Evolutionary conservation across 2,888 invertebrate species (phyloP), one percentile per base, ranked within the genome.

Genomic region (Xylota segnis): DNA sequence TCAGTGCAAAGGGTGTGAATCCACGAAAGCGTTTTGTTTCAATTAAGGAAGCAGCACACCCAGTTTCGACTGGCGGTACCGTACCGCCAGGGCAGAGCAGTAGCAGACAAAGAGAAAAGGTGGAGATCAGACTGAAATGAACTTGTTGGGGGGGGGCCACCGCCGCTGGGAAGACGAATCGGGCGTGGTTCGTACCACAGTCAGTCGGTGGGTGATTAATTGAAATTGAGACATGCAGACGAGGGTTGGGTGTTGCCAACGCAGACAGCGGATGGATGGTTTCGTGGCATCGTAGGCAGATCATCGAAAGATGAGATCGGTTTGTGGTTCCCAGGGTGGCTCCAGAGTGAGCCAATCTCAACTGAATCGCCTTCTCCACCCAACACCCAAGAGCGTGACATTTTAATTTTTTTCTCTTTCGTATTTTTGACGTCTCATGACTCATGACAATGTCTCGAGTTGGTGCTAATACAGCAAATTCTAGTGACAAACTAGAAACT

Each of bases 1-100:
- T 71, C 84, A 59, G 58, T 66, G 43, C 16, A 18, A 82, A 72
- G 82, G 86, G 86, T 86, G 86, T 86, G 86, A 82, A 68, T 72
- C 37, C 52, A 74, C 65, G 72, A 86, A 82, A 81, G 58, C 40
- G 82, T 82, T 82, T 76, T 86, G 86, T 82, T 86, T 86, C 86
- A 86, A 82, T 86, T 86, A 86, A 86, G 86, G 86, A 76, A 86
- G 72, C 82, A 86, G 56, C 86, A 72, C 86, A 82, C 86, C 86
- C 76, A 72, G 76, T 54, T 82, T 61, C 76, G 43, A 5, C 43
- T 56, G 59, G 65, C 71, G 70, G 56, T 29, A 14, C 58, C 47
- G 6, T 32, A 45, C 50, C 52, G 66, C 66, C n/a, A 40, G n/a
- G 2, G 16, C 45, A 7, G 54, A 77, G 71, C 66, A 74, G 71